These are phyloP conservation scores for Melanchra persicariae DNA, from an alignment of 2,888 invertebrate species.

Conservation along the genomic window DNA sequence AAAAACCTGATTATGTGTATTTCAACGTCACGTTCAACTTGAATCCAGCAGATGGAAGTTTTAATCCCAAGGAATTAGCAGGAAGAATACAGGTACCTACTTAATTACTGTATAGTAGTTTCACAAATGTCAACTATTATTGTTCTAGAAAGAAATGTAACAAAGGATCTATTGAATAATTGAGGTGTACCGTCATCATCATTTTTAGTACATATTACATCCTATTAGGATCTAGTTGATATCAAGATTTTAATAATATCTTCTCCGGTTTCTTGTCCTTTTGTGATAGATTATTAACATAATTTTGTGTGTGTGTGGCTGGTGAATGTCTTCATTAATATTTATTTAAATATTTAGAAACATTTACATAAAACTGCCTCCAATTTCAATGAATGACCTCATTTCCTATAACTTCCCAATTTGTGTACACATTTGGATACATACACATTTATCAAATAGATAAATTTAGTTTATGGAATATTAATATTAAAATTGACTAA, in stretches of 20 bases:
- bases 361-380: conserved; percentile 30
- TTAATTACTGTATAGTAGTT: conserved; percentile 56
- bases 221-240: conserved; percentile 44
- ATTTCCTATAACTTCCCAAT: conserved; percentile 31
- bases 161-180: conserved; percentile 67
- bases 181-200: conserved; percentile 59
- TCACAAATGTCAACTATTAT: conserved; percentile 31
- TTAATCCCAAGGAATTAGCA: conserved; percentile 83
- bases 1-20: conserved; percentile 83
- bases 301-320: conserved; percentile 3
- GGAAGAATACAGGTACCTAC: conserved; percentile 88
- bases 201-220: conserved; percentile 50
- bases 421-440: conserved; percentile 12
- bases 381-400: conserved; percentile 47
- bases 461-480: background rate
- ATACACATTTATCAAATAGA: background rate
- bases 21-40: conserved; percentile 86
- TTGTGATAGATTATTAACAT: background rate
- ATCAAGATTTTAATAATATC: conserved; percentile 23
- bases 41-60: conserved; percentile 84
- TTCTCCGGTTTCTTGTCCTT: background rate
- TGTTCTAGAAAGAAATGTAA: conserved; percentile 48
- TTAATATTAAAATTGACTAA: background rate
- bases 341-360: conserved; percentile 28
- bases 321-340: conserved; percentile 25